A percentile compares a stretch with the other conserved stretches of the same genome.
These are phyloP conservation scores for Portevinia maculata DNA, from an alignment of 2,888 invertebrate species.

Conservation along the genomic window DNA sequence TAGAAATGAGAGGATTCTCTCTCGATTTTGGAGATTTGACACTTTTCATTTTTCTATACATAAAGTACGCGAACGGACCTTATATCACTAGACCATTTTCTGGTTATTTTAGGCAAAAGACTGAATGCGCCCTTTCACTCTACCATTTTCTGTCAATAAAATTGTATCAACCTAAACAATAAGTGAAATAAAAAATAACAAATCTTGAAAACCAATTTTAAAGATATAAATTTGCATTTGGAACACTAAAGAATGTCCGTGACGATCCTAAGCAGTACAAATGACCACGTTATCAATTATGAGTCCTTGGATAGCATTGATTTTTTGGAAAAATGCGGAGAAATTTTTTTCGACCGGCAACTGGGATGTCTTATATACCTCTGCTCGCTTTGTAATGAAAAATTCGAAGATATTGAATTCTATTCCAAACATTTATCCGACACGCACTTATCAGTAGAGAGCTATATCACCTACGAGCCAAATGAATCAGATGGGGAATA, in stretches of 20 bases:
- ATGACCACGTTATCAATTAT: not conserved
- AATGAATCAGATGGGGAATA: constrained; percentile 31
- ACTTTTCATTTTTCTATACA: no score
- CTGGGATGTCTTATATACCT: constrained; percentile 54
- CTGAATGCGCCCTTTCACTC: not conserved
- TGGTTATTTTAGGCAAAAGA: no score
- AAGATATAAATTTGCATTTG: not conserved
- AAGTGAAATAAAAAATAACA: not conserved
- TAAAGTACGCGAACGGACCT: no score
- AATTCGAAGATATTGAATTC: constrained; percentile 35
- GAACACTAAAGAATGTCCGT: constrained; percentile 29
- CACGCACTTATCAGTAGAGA: constrained; percentile 59
- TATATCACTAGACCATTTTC: no score
- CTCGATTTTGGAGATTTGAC: no score
- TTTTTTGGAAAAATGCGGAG: constrained; percentile 67
- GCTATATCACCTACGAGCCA: constrained; percentile 40
- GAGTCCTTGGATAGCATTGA: not conserved
- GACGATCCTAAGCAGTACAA: not conserved
- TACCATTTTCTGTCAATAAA: constrained; percentile 3
- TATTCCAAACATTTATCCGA: constrained; percentile 67
- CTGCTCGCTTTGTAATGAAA: constrained; percentile 60
- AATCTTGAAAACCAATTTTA: not conserved
- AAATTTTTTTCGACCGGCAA: constrained; percentile 65
- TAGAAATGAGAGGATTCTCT: no score
- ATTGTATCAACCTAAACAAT: not conserved